These are phyloP conservation scores for Halcyon badia DNA, from an alignment of 2,797 vertebrate genomes.

Conservation along the genomic window DNA sequence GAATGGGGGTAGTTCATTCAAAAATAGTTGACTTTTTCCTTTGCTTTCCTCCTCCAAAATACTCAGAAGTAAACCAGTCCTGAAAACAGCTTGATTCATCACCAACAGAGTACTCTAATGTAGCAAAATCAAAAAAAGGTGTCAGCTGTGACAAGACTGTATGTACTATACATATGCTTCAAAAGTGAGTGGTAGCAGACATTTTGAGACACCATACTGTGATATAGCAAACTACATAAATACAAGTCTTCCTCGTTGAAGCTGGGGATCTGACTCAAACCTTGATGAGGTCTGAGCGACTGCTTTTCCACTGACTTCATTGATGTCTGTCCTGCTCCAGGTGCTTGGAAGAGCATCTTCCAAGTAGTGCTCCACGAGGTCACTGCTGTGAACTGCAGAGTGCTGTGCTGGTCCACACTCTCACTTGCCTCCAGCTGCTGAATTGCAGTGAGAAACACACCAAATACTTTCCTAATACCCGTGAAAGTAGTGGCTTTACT, in stretches of 20 bases:
- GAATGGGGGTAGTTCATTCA: not conserved
- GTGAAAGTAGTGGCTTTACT: not conserved
- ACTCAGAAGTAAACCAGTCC: constrained; percentile 20
- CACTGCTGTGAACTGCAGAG: not conserved
- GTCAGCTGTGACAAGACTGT: constrained; percentile 47
- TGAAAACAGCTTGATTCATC: constrained; percentile 45
- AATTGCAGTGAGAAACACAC: not conserved
- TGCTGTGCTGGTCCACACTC: not conserved
- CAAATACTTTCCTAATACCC: not conserved
- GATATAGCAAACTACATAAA: constrained; percentile 28
- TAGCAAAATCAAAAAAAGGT: constrained; percentile 44
- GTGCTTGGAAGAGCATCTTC: not conserved
- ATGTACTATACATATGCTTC: constrained; percentile 21
- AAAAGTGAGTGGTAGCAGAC: constrained; percentile 43
- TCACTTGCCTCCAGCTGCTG: not conserved
- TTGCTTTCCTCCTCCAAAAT: constrained; percentile 12
- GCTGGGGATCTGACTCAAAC: not conserved
- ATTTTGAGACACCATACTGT: constrained; percentile 43
- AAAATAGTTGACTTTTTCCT: not conserved
- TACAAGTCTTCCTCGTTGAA: not conserved
- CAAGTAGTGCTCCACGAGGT: not conserved
- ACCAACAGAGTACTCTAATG: constrained; percentile 17
- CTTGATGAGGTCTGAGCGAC: not conserved
- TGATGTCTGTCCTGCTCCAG: not conserved
- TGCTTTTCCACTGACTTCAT: not conserved